A percentile compares a stretch with the other conserved stretches of the same genome.
phyloP scores from a whole-genome alignment of 2,888 invertebrate species.

The Patella depressa region DNA sequence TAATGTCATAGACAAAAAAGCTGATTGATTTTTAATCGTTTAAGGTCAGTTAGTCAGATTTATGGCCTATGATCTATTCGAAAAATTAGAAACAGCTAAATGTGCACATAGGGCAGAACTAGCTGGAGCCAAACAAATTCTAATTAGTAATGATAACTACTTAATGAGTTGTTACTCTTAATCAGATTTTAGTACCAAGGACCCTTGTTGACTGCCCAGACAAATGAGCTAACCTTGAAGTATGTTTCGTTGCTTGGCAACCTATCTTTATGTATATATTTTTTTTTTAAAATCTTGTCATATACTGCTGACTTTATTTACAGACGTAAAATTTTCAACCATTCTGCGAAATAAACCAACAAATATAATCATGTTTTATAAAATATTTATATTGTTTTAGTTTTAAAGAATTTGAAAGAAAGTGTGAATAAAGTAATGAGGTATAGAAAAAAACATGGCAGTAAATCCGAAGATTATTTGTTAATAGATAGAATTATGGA shows the following conservation, averaged over 20 bases:
- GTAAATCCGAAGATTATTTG: slow-evolving; percentile 42
- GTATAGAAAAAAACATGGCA: slow-evolving; percentile 38
- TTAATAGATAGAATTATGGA: slow-evolving; percentile 56
- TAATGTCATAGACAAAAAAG: too few relatives aligned
- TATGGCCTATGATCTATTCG: too few relatives aligned
- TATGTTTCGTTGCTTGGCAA: neutral
- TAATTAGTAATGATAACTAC: too few relatives aligned
- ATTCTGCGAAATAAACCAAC: neutral
- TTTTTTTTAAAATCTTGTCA: neutral
- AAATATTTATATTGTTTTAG: slow-evolving; percentile 21
- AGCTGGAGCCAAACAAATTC: too few relatives aligned
- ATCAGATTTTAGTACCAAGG: too few relatives aligned
- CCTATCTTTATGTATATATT: neutral
- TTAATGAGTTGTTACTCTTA: too few relatives aligned
- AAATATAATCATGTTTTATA: neutral
- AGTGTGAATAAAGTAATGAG: slow-evolving; percentile 40
- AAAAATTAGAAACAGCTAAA: too few relatives aligned
- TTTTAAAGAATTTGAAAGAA: slow-evolving; percentile 28
- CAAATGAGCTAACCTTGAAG: too few relatives aligned
- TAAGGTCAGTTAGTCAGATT: too few relatives aligned
- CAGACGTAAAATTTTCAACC: neutral
- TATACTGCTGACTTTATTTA: neutral
- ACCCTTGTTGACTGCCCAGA: too few relatives aligned
- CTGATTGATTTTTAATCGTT: too few relatives aligned
- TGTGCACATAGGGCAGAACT: too few relatives aligned